phyloP scores from a whole-genome alignment of 2,113 vertebrate genomes.

The Prinia subflava region DNA sequence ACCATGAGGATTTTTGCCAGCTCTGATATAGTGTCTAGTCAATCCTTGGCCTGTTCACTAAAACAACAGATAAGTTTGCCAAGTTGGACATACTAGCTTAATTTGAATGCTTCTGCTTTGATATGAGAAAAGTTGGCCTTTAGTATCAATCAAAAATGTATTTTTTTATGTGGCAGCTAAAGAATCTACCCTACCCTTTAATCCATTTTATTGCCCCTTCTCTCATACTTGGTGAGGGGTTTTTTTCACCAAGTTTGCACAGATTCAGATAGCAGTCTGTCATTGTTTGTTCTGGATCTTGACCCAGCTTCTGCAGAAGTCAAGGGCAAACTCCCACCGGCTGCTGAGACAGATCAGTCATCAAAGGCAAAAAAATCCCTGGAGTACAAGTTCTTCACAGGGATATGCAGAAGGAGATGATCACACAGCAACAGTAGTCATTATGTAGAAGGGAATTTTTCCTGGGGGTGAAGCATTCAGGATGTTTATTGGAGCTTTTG shows the following conservation, averaged over 20 bases:
- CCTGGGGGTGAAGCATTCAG: not conserved
- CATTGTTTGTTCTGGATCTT: slow-evolving; percentile 1
- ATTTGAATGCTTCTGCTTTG: not conserved
- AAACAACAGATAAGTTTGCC: not conserved
- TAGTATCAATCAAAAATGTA: not conserved
- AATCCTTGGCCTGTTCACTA: not conserved
- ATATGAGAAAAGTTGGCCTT: not conserved
- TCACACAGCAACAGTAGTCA: not conserved
- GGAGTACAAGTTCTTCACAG: not conserved
- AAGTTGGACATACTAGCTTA: not conserved
- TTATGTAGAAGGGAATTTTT: not conserved
- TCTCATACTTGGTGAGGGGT: not conserved
- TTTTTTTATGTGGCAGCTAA: not conserved
- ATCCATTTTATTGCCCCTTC: not conserved
- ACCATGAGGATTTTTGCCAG: not conserved
- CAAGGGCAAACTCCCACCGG: not conserved
- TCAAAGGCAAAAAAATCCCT: not conserved
- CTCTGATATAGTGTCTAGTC: slow-evolving; percentile 13
- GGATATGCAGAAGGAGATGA: not conserved
- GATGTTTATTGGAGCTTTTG: not conserved
- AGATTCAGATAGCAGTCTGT: not conserved
- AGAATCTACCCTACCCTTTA: not conserved
- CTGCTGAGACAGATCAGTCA: not conserved
- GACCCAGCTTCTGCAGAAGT: slow-evolving; percentile 2
- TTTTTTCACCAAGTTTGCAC: not conserved